Evolutionary conservation across 2,113 vertebrate genomes (phyloP), one percentile per base, ranked within the genome.

Genomic region (Amphiprion percula): DNA sequence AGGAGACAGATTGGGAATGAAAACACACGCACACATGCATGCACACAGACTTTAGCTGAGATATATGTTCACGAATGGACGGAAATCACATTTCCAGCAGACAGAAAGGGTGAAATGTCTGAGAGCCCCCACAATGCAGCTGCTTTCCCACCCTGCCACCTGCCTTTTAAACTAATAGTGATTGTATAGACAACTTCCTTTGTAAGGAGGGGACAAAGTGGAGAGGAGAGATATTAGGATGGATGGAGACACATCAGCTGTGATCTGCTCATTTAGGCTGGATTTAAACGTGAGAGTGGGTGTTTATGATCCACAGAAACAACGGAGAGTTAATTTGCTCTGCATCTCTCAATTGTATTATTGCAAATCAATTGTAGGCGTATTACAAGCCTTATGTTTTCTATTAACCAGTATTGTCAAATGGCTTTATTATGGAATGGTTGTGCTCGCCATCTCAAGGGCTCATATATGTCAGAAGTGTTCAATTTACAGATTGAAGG

Each of bases 121-220:
- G 79, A 85, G 84, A 88, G 86, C 90, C 80, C 83, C 86, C 84
- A 88, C 76, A 47, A 73, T 62, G 90, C 94, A 95, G 94, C 94
- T 95, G 94, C 91, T 91, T 87, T 91, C 81, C 88, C 87, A 82
- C 90, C 84, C 89, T 78, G 87, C 94, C 95, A 95, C 95, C 95
- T 95, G 95, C 94, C 93, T 74, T 73, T 77, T 95, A 94, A 95
- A 95, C 94, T 94, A 94, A 95, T 95, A 93, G 90, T 88, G 86
- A 92, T 87, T 86, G 88, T 89, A 92, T 88, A 88, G 89, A 91
- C 89, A 93, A 93, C 91, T 93, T 92, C 92, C 91, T 92, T 90
- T 91, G 69, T 80, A 52, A 75, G 80, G 80, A 86, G 75, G 83
- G 73, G 86, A 85, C 88, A 78, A 88, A 90, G 87, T 88, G 77